Evolutionary conservation across 2,888 invertebrate genomes (phyloP), one percentile per base, ranked within the genome.

Genomic region (Heterodera filipjevi): DNA sequence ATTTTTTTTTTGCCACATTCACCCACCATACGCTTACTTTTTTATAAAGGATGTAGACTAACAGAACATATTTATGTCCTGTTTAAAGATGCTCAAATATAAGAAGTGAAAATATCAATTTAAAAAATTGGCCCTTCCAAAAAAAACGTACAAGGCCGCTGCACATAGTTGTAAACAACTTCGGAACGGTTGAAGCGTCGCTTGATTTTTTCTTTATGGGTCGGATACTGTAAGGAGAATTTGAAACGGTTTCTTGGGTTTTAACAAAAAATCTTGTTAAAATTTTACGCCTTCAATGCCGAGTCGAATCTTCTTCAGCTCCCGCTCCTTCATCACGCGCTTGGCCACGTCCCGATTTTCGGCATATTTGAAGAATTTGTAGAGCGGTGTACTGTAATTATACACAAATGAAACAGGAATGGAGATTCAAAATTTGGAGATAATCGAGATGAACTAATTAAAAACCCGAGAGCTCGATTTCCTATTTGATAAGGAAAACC

Each of bases 271-370:
- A 91, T 98, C 90, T 98, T 98, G 2, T 14, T 16, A 33, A 68
- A 68, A 22, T 14, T 32, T 68, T 68, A 68, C 68, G 0, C 91
- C 97, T 91, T 99, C 98, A 81, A 99, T 98, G 10, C 99, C 99
- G 33, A 99, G 92, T 2, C 98, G 93, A 83, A 99, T 99, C 90
- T 99, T 99, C 90, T 99, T 99, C 78, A 99, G 91, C 0, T 98
- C 98, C 70, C 99, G 92, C 90, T 99, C 99, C 89, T 98, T 98
- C 92, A 99, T 93, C 39, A 99, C 98, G 83, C 95, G 95, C 89
- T 99, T 99, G 12, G 99, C 99, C 10, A 99, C 98, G 90, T 99
- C 99, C 76, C 99, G 92, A 90, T 99, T 99, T 90, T 99, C 99
- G 82, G 99, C 97, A 90, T 99, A 99, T 90, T 98, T 98, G 92